phyloP scores from a whole-genome alignment of 2,888 invertebrate species.

The Andrena haemorrhoa region DNA sequence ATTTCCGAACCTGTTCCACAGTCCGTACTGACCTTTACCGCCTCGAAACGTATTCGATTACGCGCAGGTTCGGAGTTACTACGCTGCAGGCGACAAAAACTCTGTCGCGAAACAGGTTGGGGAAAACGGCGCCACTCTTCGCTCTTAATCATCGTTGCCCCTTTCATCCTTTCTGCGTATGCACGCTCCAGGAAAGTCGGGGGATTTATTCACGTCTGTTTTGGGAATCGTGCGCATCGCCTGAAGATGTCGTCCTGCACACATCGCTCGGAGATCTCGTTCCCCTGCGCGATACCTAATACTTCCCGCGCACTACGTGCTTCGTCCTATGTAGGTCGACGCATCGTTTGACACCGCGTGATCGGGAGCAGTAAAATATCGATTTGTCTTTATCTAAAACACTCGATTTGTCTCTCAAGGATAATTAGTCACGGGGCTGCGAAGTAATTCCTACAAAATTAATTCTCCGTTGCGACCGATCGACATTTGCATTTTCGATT shows the following conservation, averaged over 20 bases:
- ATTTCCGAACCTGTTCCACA: slow-evolving; percentile 50
- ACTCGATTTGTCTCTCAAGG: too few relatives aligned
- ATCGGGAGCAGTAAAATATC: too few relatives aligned
- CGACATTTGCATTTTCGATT: slow-evolving; percentile 25
- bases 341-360: too few relatives aligned
- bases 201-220: slow-evolving; percentile 21
- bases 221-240: not conserved
- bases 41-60: slow-evolving; percentile 42
- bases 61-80: slow-evolving; percentile 30
- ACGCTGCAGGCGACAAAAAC: slow-evolving; percentile 17
- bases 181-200: not conserved
- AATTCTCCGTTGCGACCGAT: not conserved
- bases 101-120: not conserved
- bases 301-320: too few relatives aligned
- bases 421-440: not conserved
- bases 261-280: too few relatives aligned
- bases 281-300: too few relatives aligned
- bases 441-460: not conserved
- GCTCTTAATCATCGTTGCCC: slow-evolving; percentile 15
- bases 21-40: slow-evolving; percentile 37
- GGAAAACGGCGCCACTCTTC: not conserved
- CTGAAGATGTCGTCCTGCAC: too few relatives aligned
- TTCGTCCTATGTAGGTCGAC: too few relatives aligned
- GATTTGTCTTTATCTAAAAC: too few relatives aligned
- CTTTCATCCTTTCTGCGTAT: slow-evolving; percentile 10